A percentile compares a stretch with the other conserved stretches of the same genome.
These are phyloP conservation scores for Exephanes ischioxanthus DNA, from an alignment of 2,888 invertebrate species.

Conservation along the genomic window DNA sequence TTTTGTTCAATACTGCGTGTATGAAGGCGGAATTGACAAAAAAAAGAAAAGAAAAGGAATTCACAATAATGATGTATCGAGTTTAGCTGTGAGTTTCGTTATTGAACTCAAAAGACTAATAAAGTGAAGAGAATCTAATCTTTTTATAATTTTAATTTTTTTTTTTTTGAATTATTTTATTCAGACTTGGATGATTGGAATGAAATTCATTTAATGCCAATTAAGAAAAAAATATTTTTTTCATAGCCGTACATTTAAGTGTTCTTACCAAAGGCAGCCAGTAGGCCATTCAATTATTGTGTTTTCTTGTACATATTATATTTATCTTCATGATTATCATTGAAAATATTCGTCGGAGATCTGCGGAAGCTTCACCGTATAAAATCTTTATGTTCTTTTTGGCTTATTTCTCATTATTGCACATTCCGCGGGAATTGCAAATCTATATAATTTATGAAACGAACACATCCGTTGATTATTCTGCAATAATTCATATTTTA, in stretches of 20 bases:
- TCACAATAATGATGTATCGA: constrained; percentile 25
- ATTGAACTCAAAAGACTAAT: constrained; percentile 10
- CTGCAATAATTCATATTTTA: constrained; percentile 55
- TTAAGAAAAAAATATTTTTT: not conserved
- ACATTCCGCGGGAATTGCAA: constrained; percentile 61
- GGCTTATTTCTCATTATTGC: constrained; percentile 64
- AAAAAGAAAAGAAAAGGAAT: not conserved
- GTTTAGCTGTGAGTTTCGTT: not conserved
- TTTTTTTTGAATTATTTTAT: constrained; percentile 7
- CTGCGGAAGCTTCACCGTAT: constrained; percentile 43
- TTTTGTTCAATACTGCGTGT: constrained; percentile 17
- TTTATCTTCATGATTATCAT: constrained; percentile 33
- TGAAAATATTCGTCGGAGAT: constrained; percentile 41
- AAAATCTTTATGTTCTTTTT: constrained; percentile 43
- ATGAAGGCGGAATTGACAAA: constrained; percentile 25
- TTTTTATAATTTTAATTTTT: constrained; percentile 12
- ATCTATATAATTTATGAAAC: constrained; percentile 67
- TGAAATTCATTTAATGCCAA: constrained; percentile 4
- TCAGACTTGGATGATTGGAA: not conserved
- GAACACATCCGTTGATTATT: constrained; percentile 63
- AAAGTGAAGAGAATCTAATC: constrained; percentile 26
- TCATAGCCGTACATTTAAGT: constrained; percentile 57
- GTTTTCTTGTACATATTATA: constrained; percentile 63
- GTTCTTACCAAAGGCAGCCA: constrained; percentile 71
- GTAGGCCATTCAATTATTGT: constrained; percentile 61